A percentile compares a stretch with the other conserved stretches of the same genome.
Conservation (phyloP, 1,140 invertebrate species). For the Sycophila sp. region DNA sequence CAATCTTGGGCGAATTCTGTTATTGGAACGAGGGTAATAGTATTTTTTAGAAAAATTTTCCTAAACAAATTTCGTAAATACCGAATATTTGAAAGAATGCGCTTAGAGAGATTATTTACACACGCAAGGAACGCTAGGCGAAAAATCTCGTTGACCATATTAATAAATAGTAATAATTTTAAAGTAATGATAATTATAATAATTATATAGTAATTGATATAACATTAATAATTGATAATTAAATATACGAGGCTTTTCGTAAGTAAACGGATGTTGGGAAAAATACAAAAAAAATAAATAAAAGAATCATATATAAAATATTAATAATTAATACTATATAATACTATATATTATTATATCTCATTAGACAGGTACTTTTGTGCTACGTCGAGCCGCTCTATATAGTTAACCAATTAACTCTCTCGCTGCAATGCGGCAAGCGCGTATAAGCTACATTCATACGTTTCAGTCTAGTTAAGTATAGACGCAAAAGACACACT, state of each 20-base stretch:
- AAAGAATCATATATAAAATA: conserved; percentile 38
- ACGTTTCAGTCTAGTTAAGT: background rate
- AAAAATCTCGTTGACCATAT: conserved; percentile 49
- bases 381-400: conserved; percentile 22
- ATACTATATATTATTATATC: conserved; percentile 28
- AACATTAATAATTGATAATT: conserved; percentile 48
- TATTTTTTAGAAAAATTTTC: conserved; percentile 57
- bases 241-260: conserved; percentile 43
- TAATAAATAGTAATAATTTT: conserved; percentile 42
- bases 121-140: conserved; percentile 41
- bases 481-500: background rate
- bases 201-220: conserved; percentile 44
- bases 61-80: conserved; percentile 49
- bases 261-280: conserved; percentile 47
- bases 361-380: conserved; percentile 30
- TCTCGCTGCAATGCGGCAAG: conserved; percentile 9
- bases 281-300: conserved; percentile 44
- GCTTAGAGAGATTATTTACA: conserved; percentile 53
- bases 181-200: conserved; percentile 40
- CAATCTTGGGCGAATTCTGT: conserved; percentile 47
- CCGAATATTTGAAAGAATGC: conserved; percentile 41
- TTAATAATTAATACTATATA: conserved; percentile 18
- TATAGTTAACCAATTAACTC: conserved; percentile 31
- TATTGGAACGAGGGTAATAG: conserved; percentile 49
- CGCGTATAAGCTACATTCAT: conserved; percentile 12